A percentile compares a stretch with the other conserved stretches of the same genome.
These are phyloP conservation scores for Idris sp. DNA, from an alignment of 1,140 invertebrate genomes.

Conservation along the genomic window DNA sequence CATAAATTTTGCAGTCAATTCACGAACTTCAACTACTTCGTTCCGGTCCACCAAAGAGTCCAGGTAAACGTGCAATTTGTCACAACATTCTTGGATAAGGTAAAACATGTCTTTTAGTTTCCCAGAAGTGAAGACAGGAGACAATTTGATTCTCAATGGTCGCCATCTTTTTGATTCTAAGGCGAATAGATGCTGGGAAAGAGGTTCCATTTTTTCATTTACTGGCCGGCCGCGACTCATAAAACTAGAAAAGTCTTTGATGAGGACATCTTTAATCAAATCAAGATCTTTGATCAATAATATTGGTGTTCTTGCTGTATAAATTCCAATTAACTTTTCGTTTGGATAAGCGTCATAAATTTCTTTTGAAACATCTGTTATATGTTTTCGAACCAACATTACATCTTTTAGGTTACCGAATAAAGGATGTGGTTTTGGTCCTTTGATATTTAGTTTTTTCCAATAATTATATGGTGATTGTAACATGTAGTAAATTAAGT, in stretches of 20 bases:
- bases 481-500: background rate
- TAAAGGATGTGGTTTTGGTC: background rate
- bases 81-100: background rate
- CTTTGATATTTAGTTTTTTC: background rate
- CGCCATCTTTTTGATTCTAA: background rate
- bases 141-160: background rate
- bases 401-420: background rate
- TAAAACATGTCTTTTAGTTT: constrained; percentile 3
- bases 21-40: background rate
- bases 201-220: background rate
- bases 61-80: background rate
- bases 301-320: background rate
- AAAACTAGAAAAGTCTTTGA: background rate
- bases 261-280: background rate
- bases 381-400: background rate
- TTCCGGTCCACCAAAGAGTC: background rate
- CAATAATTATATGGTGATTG: background rate
- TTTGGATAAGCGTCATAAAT: background rate
- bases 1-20: background rate
- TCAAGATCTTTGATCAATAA: background rate
- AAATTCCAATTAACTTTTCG: background rate
- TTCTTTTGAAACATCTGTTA: too few species aligned
- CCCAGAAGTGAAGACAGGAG: background rate
- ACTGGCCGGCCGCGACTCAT: background rate
- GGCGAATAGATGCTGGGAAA: background rate